Conservation (phyloP, 2,797 vertebrate species). For the Liasis olivaceus region DNA sequence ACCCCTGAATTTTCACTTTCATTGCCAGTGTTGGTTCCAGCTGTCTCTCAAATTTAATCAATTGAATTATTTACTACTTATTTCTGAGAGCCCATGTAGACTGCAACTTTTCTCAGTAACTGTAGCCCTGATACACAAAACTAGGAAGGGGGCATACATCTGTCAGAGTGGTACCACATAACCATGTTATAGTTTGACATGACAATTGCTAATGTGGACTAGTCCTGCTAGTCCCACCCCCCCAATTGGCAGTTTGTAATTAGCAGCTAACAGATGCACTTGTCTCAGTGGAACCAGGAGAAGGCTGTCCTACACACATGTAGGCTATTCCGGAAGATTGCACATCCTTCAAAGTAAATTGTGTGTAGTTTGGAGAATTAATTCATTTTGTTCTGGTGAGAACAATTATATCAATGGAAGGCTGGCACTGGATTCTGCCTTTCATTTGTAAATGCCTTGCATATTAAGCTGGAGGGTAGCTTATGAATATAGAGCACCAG, state of each 20-base stretch:
- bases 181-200: background rate
- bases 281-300: background rate
- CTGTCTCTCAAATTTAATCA: background rate
- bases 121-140: background rate
- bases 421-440: background rate
- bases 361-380: background rate
- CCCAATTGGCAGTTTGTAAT: background rate
- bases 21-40: background rate
- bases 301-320: background rate
- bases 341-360: background rate
- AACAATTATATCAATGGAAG: background rate
- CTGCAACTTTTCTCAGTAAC: background rate
- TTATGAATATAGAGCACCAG: background rate
- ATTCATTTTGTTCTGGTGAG: background rate
- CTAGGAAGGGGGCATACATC: background rate
- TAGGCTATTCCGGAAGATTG: background rate
- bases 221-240: background rate
- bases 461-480: background rate
- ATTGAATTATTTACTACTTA: background rate
- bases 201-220: background rate
- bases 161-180: background rate
- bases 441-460: background rate
- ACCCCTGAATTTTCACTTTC: too few species aligned
- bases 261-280: background rate
- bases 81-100: background rate